Evolutionary conservation across 2,797 vertebrate species (phyloP), one percentile per base, ranked within the genome.

Genomic region (Coendou prehensilis): DNA sequence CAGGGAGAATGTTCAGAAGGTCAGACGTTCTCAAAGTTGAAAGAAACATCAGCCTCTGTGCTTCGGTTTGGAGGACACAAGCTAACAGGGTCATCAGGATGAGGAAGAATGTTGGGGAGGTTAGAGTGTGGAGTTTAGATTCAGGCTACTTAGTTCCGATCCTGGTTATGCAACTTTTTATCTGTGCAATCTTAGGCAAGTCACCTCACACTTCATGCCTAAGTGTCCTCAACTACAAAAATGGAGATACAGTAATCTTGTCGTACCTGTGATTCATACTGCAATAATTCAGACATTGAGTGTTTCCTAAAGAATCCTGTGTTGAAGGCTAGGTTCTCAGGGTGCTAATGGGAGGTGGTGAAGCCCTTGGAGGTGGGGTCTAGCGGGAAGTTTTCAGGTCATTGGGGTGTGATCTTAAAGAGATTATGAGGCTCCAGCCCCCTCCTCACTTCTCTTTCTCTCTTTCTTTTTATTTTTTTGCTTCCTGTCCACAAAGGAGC

Each of bases 1-100:
- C 37, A 78, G 54, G 59, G 95, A 80, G 50, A 87, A 94, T 89
- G 71, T 84, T 93, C 78, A 85, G 76, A 89, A 89, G 84, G 64
- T 89, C 76, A 93, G 59, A 86, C 80, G 56, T 63, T 83, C 61
- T 97, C 37, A 67, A 82, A 93, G 67, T 71, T 54, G 76, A 94
- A 37, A 59, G 71, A 22, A 78, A 80, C 86, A 47, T 92, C 85
- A 26, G 37, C 59, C 17, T 97, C 59, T 67, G 9, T n/a, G 67
- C 56, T 93, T 95, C 93, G 18, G 22, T 79, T 67, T 89, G 88
- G 59, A 91, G 47, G 14, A 78, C 67, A 18, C 0, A 7, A 20
- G 17, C 18, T 73, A 61, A 41, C 76, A 45, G 50, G 11, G 26
- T 88, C 56, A 33, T 79, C 71, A 8, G 26, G 23, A 80, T 61